Base-by-base conservation (phyloP, 2,888 invertebrate species). In the Mythimna impura region DNA sequence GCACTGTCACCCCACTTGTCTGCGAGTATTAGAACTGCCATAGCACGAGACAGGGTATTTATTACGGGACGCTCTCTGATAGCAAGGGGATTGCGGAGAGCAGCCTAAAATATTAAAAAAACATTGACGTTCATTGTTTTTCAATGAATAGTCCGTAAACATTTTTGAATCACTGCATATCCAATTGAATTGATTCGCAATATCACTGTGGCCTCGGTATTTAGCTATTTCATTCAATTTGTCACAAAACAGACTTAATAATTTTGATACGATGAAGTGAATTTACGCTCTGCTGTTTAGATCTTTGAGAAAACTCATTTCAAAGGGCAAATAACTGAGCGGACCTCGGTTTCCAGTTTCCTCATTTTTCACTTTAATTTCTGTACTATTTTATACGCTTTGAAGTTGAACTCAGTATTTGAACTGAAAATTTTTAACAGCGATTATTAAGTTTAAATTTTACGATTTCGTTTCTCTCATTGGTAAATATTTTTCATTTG, bases 1-100 rank as follows among this genome's bases (percentile, higher is more conserved):
- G 76, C 82, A 80, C 87, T 89, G 89, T 90, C 92, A 89, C 89
- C 76, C 83, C 83, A 83, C 83, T 85, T 84, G 86, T 85, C 86
- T 83, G 79, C 68, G 61, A 75, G 85, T 85, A 86, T 83, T 86
- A 86, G 73, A 81, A 66, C 72, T 73, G 76, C 71, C 66, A 71
- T 72, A 66, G 74, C 73, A 68, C 63, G 64, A 81, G 85, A 81
- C 76, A 78, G 81, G 83, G 80, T 86, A 85, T 85, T 81, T 86
- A 85, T 85, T 81, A 82, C 68, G 74, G 77, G 50, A 40, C 66
- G 78, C 67, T 78, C 66, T 66, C 78, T 71, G 68, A 75, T 78
- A 69, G 71, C 65, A 64, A 64, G 57, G 57, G 67, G 78, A 54
- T 61, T 9, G 50, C 14, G n/a, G 50, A 52, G n/a, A 52, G 71